Conservation (phyloP, 2,797 vertebrate genomes). For the Ptychobarbus kaznakovi region DNA sequence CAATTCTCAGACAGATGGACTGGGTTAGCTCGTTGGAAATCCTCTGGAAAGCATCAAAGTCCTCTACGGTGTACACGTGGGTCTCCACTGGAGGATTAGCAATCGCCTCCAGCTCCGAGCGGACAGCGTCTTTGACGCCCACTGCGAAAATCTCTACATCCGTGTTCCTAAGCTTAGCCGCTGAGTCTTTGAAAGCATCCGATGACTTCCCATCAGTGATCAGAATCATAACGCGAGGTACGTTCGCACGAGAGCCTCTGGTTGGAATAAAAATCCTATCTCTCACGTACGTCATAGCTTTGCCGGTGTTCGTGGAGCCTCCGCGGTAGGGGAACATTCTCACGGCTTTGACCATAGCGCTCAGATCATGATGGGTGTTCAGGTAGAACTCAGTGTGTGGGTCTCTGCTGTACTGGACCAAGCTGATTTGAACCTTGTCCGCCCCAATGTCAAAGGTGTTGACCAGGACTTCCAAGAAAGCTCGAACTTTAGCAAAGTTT, state of each 20-base stretch:
- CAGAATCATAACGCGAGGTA: conserved; percentile 93
- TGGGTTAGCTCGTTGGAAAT: conserved; percentile 96
- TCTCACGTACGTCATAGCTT: conserved; percentile 94
- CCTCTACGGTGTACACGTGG: conserved; percentile 97
- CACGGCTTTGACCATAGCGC: conserved; percentile 88
- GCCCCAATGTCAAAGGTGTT: conserved; percentile 94
- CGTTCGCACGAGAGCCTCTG: conserved; percentile 87
- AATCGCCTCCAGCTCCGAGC: conserved; percentile 92
- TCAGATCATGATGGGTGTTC: conserved; percentile 86
- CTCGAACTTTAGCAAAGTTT: conserved; percentile 97
- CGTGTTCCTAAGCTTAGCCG: conserved; percentile 84
- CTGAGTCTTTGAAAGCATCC: conserved; percentile 92
- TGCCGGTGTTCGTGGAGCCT: conserved; percentile 97
- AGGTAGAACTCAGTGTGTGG: conserved; percentile 93
- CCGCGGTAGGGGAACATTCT: conserved; percentile 94
- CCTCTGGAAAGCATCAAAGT: conserved; percentile 97
- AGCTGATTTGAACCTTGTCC: conserved; percentile 92
- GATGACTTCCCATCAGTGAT: conserved; percentile 98
- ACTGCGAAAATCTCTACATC: conserved; percentile 98
- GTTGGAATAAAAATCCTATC: conserved; percentile 87
- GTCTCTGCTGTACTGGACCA: conserved; percentile 97
- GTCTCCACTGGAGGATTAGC: conserved; percentile 89
- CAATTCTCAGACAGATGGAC: conserved; percentile 95
- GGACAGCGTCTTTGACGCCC: conserved; percentile 95
- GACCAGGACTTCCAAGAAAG: conserved; percentile 93